These are phyloP conservation scores for Ceratina japonica DNA, from an alignment of 1,140 invertebrate species.

Conservation along the genomic window DNA sequence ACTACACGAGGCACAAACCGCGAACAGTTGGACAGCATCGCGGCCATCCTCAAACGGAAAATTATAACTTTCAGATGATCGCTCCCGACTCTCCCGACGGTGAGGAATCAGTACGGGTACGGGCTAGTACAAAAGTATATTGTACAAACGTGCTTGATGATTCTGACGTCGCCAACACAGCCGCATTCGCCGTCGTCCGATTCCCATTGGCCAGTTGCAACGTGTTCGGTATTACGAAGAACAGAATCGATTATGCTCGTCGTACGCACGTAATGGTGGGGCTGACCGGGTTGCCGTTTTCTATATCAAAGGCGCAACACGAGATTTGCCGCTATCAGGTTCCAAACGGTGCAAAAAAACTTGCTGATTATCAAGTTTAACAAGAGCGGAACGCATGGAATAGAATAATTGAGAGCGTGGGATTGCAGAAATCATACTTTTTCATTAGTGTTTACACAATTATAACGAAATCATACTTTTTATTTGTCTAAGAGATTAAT, in stretches of 20 bases:
- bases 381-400: background rate
- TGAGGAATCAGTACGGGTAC: slow-evolving; percentile 25
- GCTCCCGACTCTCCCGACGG: slow-evolving; percentile 38
- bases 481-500: background rate
- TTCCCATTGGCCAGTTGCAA: no score
- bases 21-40: slow-evolving; percentile 77
- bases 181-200: no score
- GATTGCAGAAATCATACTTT: background rate
- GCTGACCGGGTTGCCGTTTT: background rate
- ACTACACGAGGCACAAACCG: slow-evolving; percentile 73
- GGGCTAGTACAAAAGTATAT: no score
- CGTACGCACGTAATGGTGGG: background rate
- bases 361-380: background rate
- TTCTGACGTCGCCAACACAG: no score
- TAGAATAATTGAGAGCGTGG: no score
- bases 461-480: background rate
- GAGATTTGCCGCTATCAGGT: slow-evolving; percentile 14
- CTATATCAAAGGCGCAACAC: background rate
- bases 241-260: no score
- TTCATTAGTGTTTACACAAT: background rate
- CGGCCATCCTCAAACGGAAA: slow-evolving; percentile 70
- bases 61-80: slow-evolving; percentile 43
- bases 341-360: background rate
- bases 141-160: background rate
- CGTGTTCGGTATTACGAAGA: no score